Evolutionary conservation across 2,888 invertebrate genomes (phyloP), one percentile per base, ranked within the genome.

Genomic region (Netelia fuscicornis): DNA sequence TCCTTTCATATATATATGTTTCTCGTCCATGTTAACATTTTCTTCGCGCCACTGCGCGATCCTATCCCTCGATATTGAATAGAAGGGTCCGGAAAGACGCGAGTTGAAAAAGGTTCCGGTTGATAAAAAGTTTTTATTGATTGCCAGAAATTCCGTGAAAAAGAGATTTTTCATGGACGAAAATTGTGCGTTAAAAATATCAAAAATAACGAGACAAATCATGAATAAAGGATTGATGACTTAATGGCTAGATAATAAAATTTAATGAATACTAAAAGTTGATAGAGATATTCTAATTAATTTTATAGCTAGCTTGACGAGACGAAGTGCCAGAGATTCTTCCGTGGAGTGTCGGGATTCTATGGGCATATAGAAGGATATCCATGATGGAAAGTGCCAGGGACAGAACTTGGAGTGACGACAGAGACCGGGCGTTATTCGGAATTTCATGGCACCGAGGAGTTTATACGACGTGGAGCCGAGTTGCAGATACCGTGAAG

Each of bases 391-490:
- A 11, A 65, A 71, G 20, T 72, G 37, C 13, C 64, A 1, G 62
- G 17, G 71, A 25, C 11, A 20, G 25, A 78, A 74, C 52, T 78
- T 62, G 17, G 56, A 71, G 81, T 65, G 68, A 74, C 62, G 72
- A 62, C 72, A 54, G 65, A 30, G 30, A 30, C 60, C 83, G 6
- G 17, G 52, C 56, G 44, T 42, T 52, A 58, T 68, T 48, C 23
- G 60, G 20, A 52, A 77, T 72, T 42, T 68, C 30, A 67, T 13
- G 37, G 62, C 2, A 23, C 58, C 17, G 58, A 67, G 17, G 75
- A 83, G 78, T 83, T 78, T 68, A 54, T 60, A 68, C 60, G 72
- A 72, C 13, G 54, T 8, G 20, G 67, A 56, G 65, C 71, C 11
- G n/a, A 67, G 56, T 71, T 20, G 30, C 70, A 56, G 58, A 76